Evolutionary conservation across 2,113 vertebrate genomes (phyloP), one percentile per base, ranked within the genome.

Genomic region (Psophia crepitans): DNA sequence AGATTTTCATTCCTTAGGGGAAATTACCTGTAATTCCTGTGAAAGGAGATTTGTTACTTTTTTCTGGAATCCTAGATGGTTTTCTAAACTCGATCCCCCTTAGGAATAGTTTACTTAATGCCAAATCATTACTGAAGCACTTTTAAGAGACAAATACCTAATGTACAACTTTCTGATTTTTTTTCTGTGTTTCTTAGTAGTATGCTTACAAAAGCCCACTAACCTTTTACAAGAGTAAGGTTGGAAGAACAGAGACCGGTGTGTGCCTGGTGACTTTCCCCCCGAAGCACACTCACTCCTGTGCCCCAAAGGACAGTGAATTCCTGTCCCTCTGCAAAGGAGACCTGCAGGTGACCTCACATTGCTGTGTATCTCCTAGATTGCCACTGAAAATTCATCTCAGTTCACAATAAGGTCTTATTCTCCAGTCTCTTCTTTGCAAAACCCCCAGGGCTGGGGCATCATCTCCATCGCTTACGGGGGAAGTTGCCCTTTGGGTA

Each of bases 401-500:
- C 30, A 9, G 3, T 61, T 69, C 24, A 39, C 43, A 75, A 30
- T 54, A 54, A 49, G 10, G 8, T 69, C 28, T 58, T 79, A 32
- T 10, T 39, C 17, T 75, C 10, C 6, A 14, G 28, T 33, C 5
- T 75, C 14, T 49, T 54, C 56, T 60, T 41, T 60, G 51, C 26
- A 79, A 79, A 85, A 86, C 23, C 28, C 21, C 49, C n/a, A 26
- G 27, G 19, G 32, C 53, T 23, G 22, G 11, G 30, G 15, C 33
- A 30, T 28, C 15, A 20, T 68, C 22, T 68, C 54, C 13, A 2
- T 8, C 0, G 0, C 41, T 8, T 51, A 24, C 24, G 19, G 13
- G 30, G 35, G 8, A 63, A 51, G 28, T 4, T 63, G 53, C 13
- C 3, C 15, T 70, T 84, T 1, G 5, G 19, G 3, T 41, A 39